phyloP scores from a whole-genome alignment of 2,797 vertebrate genomes.

The Malurus leucopterus region DNA sequence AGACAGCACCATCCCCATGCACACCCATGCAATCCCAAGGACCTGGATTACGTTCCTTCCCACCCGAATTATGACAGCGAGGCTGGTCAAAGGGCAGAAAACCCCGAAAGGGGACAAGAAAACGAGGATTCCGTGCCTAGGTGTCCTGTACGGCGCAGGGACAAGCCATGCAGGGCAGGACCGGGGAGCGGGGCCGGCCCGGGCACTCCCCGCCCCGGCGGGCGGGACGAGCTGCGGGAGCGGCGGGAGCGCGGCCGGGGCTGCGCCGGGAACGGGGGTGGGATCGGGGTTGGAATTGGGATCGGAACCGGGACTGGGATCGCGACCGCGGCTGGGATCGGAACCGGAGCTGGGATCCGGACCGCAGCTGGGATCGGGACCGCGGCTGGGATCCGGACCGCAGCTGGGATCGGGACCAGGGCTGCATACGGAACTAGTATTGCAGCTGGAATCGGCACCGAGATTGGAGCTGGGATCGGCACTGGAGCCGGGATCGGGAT shows the following conservation, averaged over 20 bases:
- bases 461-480: too few species aligned
- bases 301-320: too few species aligned
- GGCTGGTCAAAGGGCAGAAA: neutral
- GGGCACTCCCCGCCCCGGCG: neutral
- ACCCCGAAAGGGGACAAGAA: too few species aligned
- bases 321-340: rapidly evolving
- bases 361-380: neutral
- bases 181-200: neutral
- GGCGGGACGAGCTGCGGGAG: neutral
- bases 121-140: rapidly evolving
- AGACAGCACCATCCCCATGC: neutral
- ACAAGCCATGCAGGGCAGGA: neutral
- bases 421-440: too few species aligned
- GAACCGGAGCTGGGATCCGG: neutral
- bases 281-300: too few species aligned
- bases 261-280: neutral
- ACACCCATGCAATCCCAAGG: neutral
- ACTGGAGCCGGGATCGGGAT: too few species aligned
- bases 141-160: neutral
- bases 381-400: neutral
- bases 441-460: rapidly evolving
- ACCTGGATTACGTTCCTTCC: neutral
- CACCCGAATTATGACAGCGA: neutral
- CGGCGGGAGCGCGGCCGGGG: neutral
- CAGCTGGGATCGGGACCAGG: too few species aligned